Evolutionary conservation across 2,113 vertebrate genomes (phyloP), one percentile per base, ranked within the genome.

Genomic region (Ammodytes marinus): DNA sequence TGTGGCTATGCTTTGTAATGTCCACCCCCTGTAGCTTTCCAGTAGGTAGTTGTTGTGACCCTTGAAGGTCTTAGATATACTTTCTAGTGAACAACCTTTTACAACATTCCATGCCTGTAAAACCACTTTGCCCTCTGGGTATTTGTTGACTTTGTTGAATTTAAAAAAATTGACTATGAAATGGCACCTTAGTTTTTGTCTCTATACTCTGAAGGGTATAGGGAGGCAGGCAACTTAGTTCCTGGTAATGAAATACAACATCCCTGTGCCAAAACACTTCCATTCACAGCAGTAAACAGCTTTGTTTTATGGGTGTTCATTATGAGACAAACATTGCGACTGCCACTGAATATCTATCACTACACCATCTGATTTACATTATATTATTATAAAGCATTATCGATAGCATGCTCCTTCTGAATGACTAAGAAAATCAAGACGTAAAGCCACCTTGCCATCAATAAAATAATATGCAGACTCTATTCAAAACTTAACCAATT

Each of bases 141-240:
- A 27, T 27, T 27, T 27, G 27, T 27, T 27, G 27, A 27, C 27
- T 27, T 27, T 27, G 27, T 27, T 27, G 27, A 27, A 27, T 27
- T 27, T 27, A 27, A 27, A 27, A 27, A 27, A 27, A 27, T 10
- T 37, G 47, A 46, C 11, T 54, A 10, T 40, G 27, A 47, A 69
- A 61, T 2, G 9, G 13, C 65, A 55, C 5, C n/a, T 75, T 63
- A 35, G 55, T 27, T 54, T 43, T 55, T 45, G 70, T 47, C 67
- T 15, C 17, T 42, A 35, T 47, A 61, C 54, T 47, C 64, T 69
- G 6, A 63, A 27, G 49, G 53, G 43, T 58, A 3, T 11, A 65
- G 27, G 12, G n/a, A 19, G 17, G 63, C 19, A 46, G 43, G 7
- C 15, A n/a, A 8, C 57, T 47, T 19, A 12, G 46, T 27, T 53